phyloP scores from a whole-genome alignment of 2,113 vertebrate species.

The Gymnarchus niloticus region DNA sequence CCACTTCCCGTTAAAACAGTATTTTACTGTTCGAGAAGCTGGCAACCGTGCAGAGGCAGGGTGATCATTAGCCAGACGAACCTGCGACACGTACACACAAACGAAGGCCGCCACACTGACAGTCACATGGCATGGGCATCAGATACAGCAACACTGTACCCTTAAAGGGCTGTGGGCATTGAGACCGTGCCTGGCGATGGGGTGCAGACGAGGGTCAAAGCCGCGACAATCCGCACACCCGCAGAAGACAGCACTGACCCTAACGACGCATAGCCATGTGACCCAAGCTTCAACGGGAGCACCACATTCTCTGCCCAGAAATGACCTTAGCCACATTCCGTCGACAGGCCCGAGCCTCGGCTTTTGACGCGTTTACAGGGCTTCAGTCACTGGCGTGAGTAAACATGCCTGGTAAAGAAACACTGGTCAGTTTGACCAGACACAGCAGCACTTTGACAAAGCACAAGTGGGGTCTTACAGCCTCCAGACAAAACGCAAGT shows the following conservation, averaged over 20 bases:
- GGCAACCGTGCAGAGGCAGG: background rate
- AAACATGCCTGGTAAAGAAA: background rate
- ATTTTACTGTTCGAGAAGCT: background rate
- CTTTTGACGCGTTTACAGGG: background rate
- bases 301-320: background rate
- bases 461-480: no score
- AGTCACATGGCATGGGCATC: no score
- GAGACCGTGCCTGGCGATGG: no score
- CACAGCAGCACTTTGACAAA: no score
- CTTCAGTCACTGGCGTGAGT: background rate
- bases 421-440: background rate
- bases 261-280: no score
- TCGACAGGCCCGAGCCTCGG: no score
- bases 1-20: background rate
- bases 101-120: background rate
- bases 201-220: no score
- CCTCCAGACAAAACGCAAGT: no score
- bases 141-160: no score
- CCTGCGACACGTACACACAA: background rate
- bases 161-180: no score
- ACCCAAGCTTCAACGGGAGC: background rate
- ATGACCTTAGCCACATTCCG: background rate
- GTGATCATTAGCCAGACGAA: constrained; percentile 9
- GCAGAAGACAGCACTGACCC: no score
- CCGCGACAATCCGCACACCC: no score